phyloP scores from a whole-genome alignment of 1,140 invertebrate species.

The Araneus ventricosus region DNA sequence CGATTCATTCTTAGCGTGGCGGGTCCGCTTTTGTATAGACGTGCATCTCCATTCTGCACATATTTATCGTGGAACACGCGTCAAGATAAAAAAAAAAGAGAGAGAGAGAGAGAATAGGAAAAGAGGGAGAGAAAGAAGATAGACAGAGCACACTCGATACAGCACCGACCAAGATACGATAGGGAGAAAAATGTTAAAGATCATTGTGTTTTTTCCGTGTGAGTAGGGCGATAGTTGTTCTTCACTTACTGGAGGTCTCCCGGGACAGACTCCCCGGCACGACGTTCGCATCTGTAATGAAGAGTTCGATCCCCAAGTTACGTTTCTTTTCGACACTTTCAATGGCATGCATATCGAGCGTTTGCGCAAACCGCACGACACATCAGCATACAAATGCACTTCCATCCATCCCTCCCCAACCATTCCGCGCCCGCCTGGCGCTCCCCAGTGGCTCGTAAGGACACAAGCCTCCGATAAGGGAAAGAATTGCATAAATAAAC shows the following conservation, averaged over 20 bases:
- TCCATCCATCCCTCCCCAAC: neutral
- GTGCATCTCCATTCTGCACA: slow-evolving; percentile 62
- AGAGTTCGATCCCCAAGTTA: slow-evolving; percentile 71
- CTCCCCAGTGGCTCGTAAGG: slow-evolving; percentile 68
- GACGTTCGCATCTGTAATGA: slow-evolving; percentile 74
- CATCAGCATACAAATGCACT: slow-evolving; percentile 75
- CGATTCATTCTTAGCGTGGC: slow-evolving; percentile 29
- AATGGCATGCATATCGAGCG: slow-evolving; percentile 74
- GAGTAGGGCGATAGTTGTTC: slow-evolving; percentile 74
- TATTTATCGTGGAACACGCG: slow-evolving; percentile 70
- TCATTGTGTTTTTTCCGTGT: slow-evolving; percentile 75
- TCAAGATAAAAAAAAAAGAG: slow-evolving; percentile 65
- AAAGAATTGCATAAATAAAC: slow-evolving; percentile 70
- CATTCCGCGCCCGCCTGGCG: neutral
- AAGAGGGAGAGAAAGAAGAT: slow-evolving; percentile 31
- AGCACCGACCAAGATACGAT: slow-evolving; percentile 66
- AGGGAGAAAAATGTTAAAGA: slow-evolving; percentile 76
- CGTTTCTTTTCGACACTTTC: slow-evolving; percentile 75
- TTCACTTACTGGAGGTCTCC: slow-evolving; percentile 62
- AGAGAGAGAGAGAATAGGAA: neutral
- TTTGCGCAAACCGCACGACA: slow-evolving; percentile 69
- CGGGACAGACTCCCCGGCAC: slow-evolving; percentile 37
- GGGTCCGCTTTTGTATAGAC: slow-evolving; percentile 69
- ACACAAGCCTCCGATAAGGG: slow-evolving; percentile 57
- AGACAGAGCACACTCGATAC: slow-evolving; percentile 67